These are phyloP conservation scores for Callopanchax toddi DNA, from an alignment of 2,113 vertebrate species.

Conservation along the genomic window DNA sequence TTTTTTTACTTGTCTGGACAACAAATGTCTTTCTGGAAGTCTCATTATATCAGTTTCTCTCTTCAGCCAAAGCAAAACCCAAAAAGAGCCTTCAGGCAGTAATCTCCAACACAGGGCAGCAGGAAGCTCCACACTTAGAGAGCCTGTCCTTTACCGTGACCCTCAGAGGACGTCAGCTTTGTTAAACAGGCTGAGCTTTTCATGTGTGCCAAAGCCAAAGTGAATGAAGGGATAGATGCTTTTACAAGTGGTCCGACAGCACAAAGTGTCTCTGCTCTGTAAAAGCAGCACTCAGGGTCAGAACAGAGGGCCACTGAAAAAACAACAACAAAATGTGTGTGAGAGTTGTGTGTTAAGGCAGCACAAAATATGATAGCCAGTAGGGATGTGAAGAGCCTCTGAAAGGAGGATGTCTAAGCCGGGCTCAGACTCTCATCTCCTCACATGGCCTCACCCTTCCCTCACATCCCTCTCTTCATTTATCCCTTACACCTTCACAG, in stretches of 20 bases:
- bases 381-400: slow-evolving; percentile 67
- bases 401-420: slow-evolving; percentile 68
- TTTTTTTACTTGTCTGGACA: too few relatives aligned
- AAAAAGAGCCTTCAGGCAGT: slow-evolving; percentile 20
- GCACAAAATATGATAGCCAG: slow-evolving; percentile 65
- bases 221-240: slow-evolving; percentile 47
- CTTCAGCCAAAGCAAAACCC: slow-evolving; percentile 9
- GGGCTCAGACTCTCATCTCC: slow-evolving; percentile 80
- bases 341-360: slow-evolving; percentile 43
- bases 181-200: slow-evolving; percentile 53
- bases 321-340: slow-evolving; percentile 12
- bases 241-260: slow-evolving; percentile 56
- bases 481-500: slow-evolving; percentile 78
- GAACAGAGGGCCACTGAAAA: slow-evolving; percentile 22
- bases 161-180: slow-evolving; percentile 23
- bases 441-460: slow-evolving; percentile 63
- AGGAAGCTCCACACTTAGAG: slow-evolving; percentile 28
- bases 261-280: slow-evolving; percentile 60
- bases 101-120: slow-evolving; percentile 16
- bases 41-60: slow-evolving; percentile 45
- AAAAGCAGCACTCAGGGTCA: slow-evolving; percentile 54
- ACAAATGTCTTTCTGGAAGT: too few relatives aligned
- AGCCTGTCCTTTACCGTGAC: slow-evolving; percentile 39
- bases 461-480: slow-evolving; percentile 65
- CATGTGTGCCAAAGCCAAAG: slow-evolving; percentile 34